A percentile compares a stretch with the other conserved stretches of the same genome.
phyloP scores from a whole-genome alignment of 2,113 vertebrate genomes.

The Syrrhaptes paradoxus region DNA sequence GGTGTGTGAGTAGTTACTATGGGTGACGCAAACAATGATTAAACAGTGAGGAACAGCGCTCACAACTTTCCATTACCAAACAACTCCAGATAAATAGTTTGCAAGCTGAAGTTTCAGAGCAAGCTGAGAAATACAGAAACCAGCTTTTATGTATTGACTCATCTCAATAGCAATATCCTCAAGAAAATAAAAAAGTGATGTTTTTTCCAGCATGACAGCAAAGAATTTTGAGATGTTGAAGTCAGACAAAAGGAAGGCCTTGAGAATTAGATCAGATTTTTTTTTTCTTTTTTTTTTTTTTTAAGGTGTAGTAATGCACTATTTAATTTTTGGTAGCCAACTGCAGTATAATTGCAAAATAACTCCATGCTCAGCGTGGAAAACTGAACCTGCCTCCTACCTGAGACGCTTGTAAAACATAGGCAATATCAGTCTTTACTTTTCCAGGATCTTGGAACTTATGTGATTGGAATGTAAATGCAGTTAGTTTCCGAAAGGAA shows the following conservation, averaged over 20 bases:
- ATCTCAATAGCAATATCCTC: background rate
- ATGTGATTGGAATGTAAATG: fast-evolving
- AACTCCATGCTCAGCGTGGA: background rate
- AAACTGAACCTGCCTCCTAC: background rate
- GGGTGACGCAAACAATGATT: background rate
- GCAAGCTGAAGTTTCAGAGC: background rate
- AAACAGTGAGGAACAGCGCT: background rate
- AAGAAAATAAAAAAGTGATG: background rate
- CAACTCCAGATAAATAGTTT: background rate
- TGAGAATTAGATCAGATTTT: background rate
- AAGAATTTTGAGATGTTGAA: background rate
- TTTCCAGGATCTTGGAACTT: background rate
- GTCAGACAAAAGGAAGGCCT: background rate
- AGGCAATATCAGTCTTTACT: background rate
- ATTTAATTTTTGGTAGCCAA: background rate
- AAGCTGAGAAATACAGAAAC: background rate
- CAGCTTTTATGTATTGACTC: background rate
- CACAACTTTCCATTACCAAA: background rate
- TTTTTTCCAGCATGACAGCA: background rate
- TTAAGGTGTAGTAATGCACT: background rate
- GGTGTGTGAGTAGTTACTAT: background rate
- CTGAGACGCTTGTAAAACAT: fast-evolving
- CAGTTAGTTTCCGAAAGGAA: background rate
- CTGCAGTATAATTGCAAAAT: background rate
- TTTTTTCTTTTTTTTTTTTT: background rate